These are phyloP conservation scores for Pseudochirops cupreus DNA, from an alignment of 2,797 vertebrate species.

Conservation along the genomic window DNA sequence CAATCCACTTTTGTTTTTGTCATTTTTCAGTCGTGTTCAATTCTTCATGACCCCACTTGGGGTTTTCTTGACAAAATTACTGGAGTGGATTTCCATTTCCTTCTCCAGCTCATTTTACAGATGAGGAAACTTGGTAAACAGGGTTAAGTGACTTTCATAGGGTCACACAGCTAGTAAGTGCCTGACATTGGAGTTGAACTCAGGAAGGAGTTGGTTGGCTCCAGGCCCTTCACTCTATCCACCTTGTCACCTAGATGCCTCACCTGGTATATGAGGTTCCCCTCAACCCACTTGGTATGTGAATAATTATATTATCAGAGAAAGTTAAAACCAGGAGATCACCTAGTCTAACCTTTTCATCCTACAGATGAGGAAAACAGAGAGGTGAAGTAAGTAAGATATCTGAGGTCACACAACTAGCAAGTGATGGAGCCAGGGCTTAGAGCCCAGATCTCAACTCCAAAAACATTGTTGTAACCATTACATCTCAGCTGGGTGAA, in stretches of 20 bases:
- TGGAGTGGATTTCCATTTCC: neutral
- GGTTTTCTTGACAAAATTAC: neutral
- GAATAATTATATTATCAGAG: neutral
- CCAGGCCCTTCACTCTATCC: slow-evolving; percentile 3
- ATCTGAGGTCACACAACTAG: neutral
- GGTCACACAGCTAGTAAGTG: neutral
- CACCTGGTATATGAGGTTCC: neutral
- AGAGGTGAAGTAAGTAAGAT: neutral
- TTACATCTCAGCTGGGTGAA: neutral
- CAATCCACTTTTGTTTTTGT: neutral
- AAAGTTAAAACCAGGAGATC: neutral
- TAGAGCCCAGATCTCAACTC: neutral
- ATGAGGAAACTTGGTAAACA: slow-evolving; percentile 47
- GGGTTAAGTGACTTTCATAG: slow-evolving; percentile 8
- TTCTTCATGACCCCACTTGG: neutral
- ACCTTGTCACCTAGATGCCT: neutral
- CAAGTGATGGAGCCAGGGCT: neutral
- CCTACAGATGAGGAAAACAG: neutral
- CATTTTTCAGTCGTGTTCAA: neutral
- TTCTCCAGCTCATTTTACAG: neutral
- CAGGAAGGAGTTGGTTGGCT: neutral
- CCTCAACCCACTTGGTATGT: neutral
- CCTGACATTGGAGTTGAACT: slow-evolving; percentile 23
- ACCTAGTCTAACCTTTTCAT: neutral
- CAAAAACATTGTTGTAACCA: neutral